Conservation (phyloP, 1,140 invertebrate genomes). For the Tetramorium simillimum region DNA sequence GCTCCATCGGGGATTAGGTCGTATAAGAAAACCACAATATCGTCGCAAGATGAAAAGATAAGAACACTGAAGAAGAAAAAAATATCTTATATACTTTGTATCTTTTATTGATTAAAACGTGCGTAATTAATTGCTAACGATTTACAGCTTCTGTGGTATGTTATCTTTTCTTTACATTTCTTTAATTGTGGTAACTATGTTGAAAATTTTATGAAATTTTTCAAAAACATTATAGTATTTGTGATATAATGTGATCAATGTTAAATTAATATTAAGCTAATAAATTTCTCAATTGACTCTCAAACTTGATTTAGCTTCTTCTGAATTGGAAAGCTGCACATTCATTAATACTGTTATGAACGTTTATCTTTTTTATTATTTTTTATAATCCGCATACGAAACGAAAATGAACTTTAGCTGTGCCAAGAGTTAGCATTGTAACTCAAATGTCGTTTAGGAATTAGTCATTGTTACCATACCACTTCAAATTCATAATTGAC, state of each 20-base stretch:
- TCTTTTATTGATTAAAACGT: not conserved
- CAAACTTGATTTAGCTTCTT: not conserved
- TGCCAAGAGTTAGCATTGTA: not conserved
- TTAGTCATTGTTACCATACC: not conserved
- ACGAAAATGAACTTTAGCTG: not conserved
- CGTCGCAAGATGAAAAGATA: not conserved
- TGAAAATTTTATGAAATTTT: not conserved
- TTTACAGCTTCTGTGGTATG: not conserved
- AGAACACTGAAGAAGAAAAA: not conserved
- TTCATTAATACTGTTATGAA: not conserved
- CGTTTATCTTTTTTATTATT: not conserved
- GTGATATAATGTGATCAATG: not conserved
- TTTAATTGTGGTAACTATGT: not conserved
- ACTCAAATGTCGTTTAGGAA: not conserved
- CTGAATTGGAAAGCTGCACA: not conserved
- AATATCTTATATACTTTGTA: not conserved
- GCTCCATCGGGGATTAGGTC: not conserved
- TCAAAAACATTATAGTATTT: not conserved
- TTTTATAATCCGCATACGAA: not conserved
- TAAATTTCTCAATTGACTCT: not conserved
- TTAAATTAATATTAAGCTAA: not conserved
- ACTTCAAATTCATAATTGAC: not conserved
- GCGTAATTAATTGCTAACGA: not conserved
- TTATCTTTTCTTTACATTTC: not conserved
- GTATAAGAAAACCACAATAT: not conserved